These are phyloP conservation scores for Dicrostonyx torquatus DNA, from an alignment of 2,797 vertebrate genomes.

Conservation along the genomic window DNA sequence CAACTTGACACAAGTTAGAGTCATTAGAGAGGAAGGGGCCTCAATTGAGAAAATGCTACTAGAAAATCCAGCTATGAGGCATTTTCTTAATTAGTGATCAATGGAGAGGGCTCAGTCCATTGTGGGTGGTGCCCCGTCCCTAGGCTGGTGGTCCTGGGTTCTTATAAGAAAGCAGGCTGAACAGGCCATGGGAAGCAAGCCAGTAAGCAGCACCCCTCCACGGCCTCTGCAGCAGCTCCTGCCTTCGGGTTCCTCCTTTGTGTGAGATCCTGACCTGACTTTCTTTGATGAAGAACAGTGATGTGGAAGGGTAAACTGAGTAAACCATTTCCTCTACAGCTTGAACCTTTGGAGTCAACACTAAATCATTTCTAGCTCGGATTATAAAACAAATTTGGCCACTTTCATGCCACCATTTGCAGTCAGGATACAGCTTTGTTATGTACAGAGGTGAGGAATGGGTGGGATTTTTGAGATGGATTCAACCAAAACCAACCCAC, in stretches of 20 bases:
- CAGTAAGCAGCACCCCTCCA: background rate
- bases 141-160: background rate
- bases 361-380: too few species aligned
- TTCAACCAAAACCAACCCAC: background rate
- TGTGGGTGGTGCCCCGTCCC: background rate
- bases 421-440: background rate
- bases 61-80: background rate
- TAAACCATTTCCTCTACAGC: background rate
- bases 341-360: background rate
- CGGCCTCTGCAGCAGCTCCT: background rate
- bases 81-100: background rate
- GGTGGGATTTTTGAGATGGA: background rate
- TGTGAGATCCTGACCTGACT: background rate
- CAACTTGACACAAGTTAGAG: background rate
- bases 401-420: background rate
- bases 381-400: background rate
- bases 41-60: background rate
- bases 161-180: background rate
- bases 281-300: background rate
- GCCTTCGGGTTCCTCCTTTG: background rate
- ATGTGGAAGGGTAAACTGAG: background rate
- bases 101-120: background rate
- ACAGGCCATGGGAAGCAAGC: background rate
- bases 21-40: background rate
- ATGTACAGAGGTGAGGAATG: background rate